Evolutionary conservation across 2,797 vertebrate genomes (phyloP).

Genomic region (Phylloscopus collybita): DNA sequence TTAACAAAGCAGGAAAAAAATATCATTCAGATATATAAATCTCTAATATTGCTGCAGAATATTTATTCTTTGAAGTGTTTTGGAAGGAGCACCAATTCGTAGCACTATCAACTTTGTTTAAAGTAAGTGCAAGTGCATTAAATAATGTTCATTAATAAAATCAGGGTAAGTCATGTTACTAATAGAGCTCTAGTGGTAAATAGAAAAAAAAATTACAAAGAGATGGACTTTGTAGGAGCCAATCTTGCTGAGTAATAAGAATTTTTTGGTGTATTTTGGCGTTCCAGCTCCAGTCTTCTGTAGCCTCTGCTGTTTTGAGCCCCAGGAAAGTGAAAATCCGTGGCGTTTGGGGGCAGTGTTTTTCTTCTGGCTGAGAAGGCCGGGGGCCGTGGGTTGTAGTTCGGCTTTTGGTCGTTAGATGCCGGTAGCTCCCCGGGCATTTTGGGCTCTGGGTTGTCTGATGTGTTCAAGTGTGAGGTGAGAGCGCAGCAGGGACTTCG

Average conservation of each 20-base stretch:
- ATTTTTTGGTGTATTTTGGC: neutral
- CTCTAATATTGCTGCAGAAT: neutral
- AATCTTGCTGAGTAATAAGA: neutral
- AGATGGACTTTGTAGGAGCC: neutral
- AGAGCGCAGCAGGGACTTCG: neutral
- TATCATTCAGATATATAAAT: neutral
- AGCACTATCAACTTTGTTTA: neutral
- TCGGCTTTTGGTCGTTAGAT: constrained; percentile 63
- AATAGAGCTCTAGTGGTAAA: neutral
- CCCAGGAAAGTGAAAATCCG: neutral
- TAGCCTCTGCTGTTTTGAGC: neutral
- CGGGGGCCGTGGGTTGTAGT: neutral
- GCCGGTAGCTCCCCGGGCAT: constrained; percentile 60
- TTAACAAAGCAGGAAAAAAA: neutral
- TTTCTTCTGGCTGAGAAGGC: neutral
- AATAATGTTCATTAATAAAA: neutral
- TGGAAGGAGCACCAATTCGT: neutral
- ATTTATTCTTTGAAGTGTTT: neutral
- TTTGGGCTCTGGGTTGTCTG: neutral
- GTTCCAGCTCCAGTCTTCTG: neutral
- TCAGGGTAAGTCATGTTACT: neutral
- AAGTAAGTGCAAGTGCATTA: neutral
- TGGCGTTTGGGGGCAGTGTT: neutral
- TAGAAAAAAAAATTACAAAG: neutral
- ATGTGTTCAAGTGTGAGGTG: fast-evolving